phyloP scores from a whole-genome alignment of 2,797 vertebrate genomes.

The Hippoglossus hippoglossus region DNA sequence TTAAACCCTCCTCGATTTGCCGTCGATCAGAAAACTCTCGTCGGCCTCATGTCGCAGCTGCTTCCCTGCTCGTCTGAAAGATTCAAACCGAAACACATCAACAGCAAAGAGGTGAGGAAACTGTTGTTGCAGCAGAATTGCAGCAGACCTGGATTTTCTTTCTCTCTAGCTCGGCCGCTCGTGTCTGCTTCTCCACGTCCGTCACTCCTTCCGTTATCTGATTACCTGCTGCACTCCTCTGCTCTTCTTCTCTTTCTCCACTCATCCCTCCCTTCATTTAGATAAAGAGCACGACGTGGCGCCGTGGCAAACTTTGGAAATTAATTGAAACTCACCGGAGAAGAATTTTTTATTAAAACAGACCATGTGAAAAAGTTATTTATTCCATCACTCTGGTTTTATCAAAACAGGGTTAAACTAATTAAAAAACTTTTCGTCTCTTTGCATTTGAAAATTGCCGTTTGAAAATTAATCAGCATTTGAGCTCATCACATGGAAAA shows the following conservation, averaged over 20 bases:
- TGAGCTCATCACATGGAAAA: too few species aligned
- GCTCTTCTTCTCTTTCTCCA: neutral
- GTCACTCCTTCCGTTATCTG: neutral
- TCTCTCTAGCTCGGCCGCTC: conserved; percentile 20
- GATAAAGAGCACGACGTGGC: neutral
- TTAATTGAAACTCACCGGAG: too few species aligned
- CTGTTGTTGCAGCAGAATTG: too few species aligned
- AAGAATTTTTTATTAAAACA: too few species aligned
- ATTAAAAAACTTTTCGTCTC: neutral
- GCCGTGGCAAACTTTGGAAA: too few species aligned
- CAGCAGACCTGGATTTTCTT: conserved; percentile 49
- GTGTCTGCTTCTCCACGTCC: neutral
- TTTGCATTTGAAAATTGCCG: too few species aligned
- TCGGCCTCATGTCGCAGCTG: conserved; percentile 55
- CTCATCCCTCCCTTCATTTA: neutral
- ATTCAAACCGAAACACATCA: conserved; percentile 57
- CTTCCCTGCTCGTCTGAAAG: conserved; percentile 52
- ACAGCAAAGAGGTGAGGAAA: conserved; percentile 24
- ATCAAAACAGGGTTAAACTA: neutral
- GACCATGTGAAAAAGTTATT: neutral
- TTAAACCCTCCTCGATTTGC: conserved; percentile 58
- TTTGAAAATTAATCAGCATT: too few species aligned
- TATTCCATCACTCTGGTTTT: neutral
- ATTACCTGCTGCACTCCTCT: neutral
- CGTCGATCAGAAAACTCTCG: conserved; percentile 54